Evolutionary conservation across 2,888 invertebrate species (phyloP), one percentile per base, ranked within the genome.

Genomic region (Odontomyia ornata): DNA sequence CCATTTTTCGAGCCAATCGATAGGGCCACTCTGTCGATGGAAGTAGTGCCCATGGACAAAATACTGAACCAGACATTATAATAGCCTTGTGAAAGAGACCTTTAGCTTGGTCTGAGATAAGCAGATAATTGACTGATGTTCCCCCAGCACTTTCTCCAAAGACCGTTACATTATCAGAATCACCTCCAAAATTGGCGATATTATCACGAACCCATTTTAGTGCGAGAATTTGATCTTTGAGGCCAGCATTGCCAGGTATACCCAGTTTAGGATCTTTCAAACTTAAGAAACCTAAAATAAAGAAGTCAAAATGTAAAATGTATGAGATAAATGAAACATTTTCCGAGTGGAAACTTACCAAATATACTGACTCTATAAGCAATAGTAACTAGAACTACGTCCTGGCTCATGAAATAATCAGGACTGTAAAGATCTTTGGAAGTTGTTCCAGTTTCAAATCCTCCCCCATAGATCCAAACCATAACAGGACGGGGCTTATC

Each of bases 61-160:
- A 72, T 0, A 81, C 83, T 28, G 82, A 82, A 13, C 86, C 86
- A 0, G 86, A 87, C 85, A 85, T 85, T 13, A 84, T 79, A 27
- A 86, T 84, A 1, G 83, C 84, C 79, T 85, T 86, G 79, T 86
- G 85, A 76, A 87, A 87, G 13, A 86, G 83, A 56, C 82, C 81
- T 81, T 85, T 87, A 1, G 88, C 84, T 82, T 88, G 85, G 47
- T 88, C 88, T 0, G 88, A 88, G 4, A 89, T 81, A 80, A 88
- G 85, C 81, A 89, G 84, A 77, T 86, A 88, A 79, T 89, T 88
- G 0, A 87, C 85, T 1, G 88, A 86, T 27, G 85, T 86, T 5
- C 84, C 88, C 0, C 89, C 89, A 1, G 89, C 89, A 80, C 89
- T 89, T 81, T 88, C 88, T 0, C 89, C 89, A 80, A 89, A 88